phyloP scores from a whole-genome alignment of 2,113 vertebrate species.

The Xiphophorus hellerii region DNA sequence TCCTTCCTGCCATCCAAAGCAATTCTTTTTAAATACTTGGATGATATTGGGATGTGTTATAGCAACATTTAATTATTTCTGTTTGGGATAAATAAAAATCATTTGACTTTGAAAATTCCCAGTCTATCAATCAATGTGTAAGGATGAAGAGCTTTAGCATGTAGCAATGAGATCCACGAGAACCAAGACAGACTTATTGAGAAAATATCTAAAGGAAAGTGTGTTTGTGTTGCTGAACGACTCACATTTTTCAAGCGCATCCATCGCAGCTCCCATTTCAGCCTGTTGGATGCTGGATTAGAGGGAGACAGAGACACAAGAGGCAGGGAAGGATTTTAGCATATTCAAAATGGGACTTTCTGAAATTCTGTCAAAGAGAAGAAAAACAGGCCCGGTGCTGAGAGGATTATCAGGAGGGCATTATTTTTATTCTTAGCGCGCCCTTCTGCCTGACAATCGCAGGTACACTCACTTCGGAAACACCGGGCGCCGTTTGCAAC shows the following conservation, averaged over 20 bases:
- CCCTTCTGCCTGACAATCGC: slow-evolving; percentile 53
- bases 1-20: too few species aligned
- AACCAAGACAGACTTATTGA: not conserved
- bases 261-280: slow-evolving; percentile 99
- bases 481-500: slow-evolving; percentile 47
- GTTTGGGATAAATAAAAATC: too few species aligned
- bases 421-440: slow-evolving; percentile 60
- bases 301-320: slow-evolving; percentile 35
- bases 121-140: not conserved
- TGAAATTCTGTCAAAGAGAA: slow-evolving; percentile 42
- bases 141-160: not conserved
- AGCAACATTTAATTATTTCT: too few species aligned
- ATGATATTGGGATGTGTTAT: too few species aligned
- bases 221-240: slow-evolving; percentile 30
- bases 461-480: slow-evolving; percentile 60
- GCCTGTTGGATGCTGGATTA: slow-evolving; percentile 95
- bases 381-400: slow-evolving; percentile 18
- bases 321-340: slow-evolving; percentile 42
- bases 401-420: slow-evolving; percentile 64
- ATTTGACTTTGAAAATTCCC: not conserved
- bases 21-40: too few species aligned
- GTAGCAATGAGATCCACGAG: not conserved
- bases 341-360: slow-evolving; percentile 57
- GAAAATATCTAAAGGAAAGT: not conserved
- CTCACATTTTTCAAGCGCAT: slow-evolving; percentile 99